A percentile compares a stretch with the other conserved stretches of the same genome.
phyloP scores from a whole-genome alignment of 2,113 vertebrate genomes.

The Varanus komodoensis region DNA sequence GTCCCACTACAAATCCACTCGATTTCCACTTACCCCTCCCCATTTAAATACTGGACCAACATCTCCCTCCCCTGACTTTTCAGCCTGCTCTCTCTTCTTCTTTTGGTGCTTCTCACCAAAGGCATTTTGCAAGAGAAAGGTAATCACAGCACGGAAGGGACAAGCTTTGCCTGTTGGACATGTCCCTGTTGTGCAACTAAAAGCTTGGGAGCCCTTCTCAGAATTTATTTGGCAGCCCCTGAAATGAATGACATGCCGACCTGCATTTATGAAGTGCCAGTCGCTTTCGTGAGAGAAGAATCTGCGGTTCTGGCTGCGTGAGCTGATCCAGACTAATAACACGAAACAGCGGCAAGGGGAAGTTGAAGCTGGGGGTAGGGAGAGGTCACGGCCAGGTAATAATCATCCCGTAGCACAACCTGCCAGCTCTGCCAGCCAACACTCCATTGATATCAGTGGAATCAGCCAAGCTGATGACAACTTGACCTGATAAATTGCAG shows the following conservation, averaged over 20 bases:
- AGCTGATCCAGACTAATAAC: not conserved
- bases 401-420: not conserved
- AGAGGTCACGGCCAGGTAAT: not conserved
- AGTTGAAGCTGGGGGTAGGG: too few relatives aligned
- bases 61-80: too few relatives aligned
- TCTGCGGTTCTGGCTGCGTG: not conserved
- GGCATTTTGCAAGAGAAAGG: not conserved
- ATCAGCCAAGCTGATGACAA: conserved; percentile 26
- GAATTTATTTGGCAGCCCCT: not conserved
- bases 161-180: not conserved
- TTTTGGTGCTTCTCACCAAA: too few relatives aligned
- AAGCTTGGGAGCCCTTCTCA: not conserved
- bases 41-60: too few relatives aligned
- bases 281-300: not conserved
- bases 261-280: not conserved
- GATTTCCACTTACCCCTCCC: too few relatives aligned
- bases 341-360: too few relatives aligned
- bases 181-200: not conserved
- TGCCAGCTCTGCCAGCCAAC: conserved; percentile 23
- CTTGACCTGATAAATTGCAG: conserved; percentile 21
- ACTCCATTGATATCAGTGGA: not conserved
- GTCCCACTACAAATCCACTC: too few relatives aligned
- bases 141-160: not conserved
- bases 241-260: not conserved
- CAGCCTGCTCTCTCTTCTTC: too few relatives aligned